Evolutionary conservation across 2,888 invertebrate genomes (phyloP).

Genomic region (Gibbula magus): DNA sequence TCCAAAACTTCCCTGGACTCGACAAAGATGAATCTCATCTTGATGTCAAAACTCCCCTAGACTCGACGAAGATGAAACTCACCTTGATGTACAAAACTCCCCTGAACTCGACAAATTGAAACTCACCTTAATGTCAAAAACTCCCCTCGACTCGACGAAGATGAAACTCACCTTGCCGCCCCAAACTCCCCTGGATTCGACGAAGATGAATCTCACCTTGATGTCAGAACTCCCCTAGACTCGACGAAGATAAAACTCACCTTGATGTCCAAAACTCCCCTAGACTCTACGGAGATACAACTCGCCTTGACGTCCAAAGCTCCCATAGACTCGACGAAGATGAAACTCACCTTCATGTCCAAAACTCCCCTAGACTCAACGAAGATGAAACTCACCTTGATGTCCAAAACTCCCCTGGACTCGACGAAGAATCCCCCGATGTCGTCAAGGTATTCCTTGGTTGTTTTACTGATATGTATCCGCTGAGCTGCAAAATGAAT

Average conservation of each 20-base stretch:
- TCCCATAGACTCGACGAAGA: neutral
- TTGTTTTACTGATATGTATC: constrained; percentile 57
- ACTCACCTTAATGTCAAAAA: no score
- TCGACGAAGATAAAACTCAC: no score
- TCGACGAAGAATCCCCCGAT: constrained; percentile 55
- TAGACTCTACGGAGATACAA: no score
- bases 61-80: neutral
- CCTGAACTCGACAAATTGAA: constrained; percentile 45
- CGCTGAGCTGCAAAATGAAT: constrained; percentile 49
- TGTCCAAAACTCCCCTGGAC: constrained; percentile 46
- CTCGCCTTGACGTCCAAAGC: constrained; percentile 50
- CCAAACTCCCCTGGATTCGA: no score
- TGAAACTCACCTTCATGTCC: neutral
- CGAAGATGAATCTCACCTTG: no score
- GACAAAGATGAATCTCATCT: neutral
- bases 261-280: no score
- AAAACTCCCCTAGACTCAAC: neutral
- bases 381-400: constrained; percentile 44
- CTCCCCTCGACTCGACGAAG: no score
- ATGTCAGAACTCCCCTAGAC: no score
- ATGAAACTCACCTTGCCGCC: no score
- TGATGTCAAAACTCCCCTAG: neutral
- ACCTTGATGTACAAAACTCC: constrained; percentile 53
- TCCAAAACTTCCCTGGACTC: constrained; percentile 32
- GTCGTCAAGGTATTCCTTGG: constrained; percentile 45